A percentile compares a stretch with the other conserved stretches of the same genome.
Conservation (phyloP, 1,140 invertebrate species). For the Sarcophaga peregrina region DNA sequence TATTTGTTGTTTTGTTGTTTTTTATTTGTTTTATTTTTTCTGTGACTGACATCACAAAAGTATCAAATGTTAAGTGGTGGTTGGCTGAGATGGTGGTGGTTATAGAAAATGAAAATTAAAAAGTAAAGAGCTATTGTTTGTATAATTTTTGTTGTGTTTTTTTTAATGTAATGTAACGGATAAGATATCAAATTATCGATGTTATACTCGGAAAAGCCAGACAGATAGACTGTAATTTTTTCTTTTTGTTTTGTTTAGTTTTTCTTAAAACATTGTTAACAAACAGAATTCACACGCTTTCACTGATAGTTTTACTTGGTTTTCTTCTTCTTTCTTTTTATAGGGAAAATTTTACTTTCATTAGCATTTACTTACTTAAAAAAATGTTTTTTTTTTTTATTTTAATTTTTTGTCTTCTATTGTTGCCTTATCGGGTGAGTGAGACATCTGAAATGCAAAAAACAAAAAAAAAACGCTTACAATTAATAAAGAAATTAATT, state of each 20-base stretch:
- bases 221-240: background rate
- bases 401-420: too few relatives aligned
- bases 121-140: too few relatives aligned
- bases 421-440: too few relatives aligned
- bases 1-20: too few relatives aligned
- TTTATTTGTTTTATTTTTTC: background rate
- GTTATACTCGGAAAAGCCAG: background rate
- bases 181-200: constrained; percentile 27
- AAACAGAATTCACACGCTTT: constrained; percentile 38
- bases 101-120: too few relatives aligned
- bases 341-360: constrained; percentile 6
- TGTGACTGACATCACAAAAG: background rate
- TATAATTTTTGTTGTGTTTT: too few relatives aligned
- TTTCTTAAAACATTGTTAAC: background rate
- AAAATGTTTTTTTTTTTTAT: too few relatives aligned
- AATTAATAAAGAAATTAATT: too few relatives aligned
- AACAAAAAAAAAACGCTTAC: too few relatives aligned
- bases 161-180: background rate
- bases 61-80: background rate
- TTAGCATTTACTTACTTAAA: background rate
- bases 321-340: background rate
- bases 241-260: too few relatives aligned
- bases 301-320: constrained; percentile 23
- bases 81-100: too few relatives aligned
- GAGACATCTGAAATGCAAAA: too few relatives aligned